A percentile compares a stretch with the other conserved stretches of the same genome.
phyloP scores from a whole-genome alignment of 2,888 invertebrate genomes.

The Arge pagana region DNA sequence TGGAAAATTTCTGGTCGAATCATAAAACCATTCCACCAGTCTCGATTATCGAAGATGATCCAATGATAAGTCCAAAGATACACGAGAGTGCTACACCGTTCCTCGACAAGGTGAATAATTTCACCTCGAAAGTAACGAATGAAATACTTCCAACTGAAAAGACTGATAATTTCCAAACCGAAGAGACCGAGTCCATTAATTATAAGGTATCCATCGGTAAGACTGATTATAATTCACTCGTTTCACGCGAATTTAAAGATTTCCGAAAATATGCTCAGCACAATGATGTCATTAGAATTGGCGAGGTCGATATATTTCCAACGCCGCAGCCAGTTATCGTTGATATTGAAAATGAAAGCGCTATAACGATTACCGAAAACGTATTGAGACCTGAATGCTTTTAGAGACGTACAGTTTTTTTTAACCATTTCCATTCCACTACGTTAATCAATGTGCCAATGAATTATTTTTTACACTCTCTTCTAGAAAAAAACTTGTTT shows the following conservation, averaged over 20 bases:
- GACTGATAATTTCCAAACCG: background rate
- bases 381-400: slow-evolving; percentile 35
- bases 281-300: slow-evolving; percentile 9
- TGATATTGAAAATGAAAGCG: background rate
- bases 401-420: too few relatives aligned
- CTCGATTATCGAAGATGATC: background rate
- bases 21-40: too few relatives aligned
- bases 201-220: background rate
- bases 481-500: background rate
- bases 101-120: too few relatives aligned
- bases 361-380: slow-evolving; percentile 30
- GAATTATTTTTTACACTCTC: background rate
- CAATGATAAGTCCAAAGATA: background rate
- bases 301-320: slow-evolving; percentile 21
- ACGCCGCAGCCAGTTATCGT: background rate
- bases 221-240: slow-evolving; percentile 8
- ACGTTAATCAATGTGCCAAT: too few relatives aligned
- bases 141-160: background rate
- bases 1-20: slow-evolving; percentile 28
- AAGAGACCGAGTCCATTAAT: slow-evolving; percentile 18
- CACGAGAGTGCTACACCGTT: background rate
- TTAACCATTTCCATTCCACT: too few relatives aligned
- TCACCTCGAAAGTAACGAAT: too few relatives aligned
- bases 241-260: background rate
- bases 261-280: background rate